Evolutionary conservation across 2,797 vertebrate species (phyloP).

Genomic region (Cyclopterus lumpus): DNA sequence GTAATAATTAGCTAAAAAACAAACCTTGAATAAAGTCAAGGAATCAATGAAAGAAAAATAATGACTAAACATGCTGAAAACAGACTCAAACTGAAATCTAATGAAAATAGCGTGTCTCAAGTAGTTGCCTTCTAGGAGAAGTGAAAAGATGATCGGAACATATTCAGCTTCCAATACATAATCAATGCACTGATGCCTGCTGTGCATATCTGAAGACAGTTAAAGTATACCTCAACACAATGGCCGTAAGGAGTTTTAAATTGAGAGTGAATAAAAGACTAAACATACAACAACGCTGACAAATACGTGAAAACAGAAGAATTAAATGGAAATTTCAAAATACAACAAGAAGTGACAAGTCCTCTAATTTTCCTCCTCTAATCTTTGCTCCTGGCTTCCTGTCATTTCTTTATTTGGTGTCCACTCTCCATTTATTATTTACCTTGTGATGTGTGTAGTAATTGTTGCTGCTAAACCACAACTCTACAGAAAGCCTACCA

Average conservation of each 20-base stretch:
- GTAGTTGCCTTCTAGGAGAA: not conserved
- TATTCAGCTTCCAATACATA: not conserved
- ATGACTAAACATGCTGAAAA: not conserved
- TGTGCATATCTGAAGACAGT: not conserved
- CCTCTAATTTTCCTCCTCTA: not conserved
- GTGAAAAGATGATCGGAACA: not conserved
- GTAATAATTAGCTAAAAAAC: not conserved
- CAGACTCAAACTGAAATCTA: not conserved
- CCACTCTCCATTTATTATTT: not conserved
- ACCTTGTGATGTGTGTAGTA: not conserved
- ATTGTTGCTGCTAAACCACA: constrained; percentile 19
- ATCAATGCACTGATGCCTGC: not conserved
- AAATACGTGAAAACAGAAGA: not conserved
- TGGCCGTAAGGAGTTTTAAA: not conserved
- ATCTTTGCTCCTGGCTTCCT: not conserved
- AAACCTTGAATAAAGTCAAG: not conserved
- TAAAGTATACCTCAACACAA: not conserved
- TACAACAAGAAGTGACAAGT: not conserved
- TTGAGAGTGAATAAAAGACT: not conserved
- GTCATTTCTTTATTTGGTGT: not conserved
- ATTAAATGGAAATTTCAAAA: not conserved
- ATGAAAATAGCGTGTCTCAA: not conserved
- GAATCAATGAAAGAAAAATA: not conserved
- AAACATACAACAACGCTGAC: not conserved
- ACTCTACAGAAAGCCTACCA: constrained; percentile 76